Evolutionary conservation across 2,888 invertebrate species (phyloP).

Genomic region (Drepana falcataria): DNA sequence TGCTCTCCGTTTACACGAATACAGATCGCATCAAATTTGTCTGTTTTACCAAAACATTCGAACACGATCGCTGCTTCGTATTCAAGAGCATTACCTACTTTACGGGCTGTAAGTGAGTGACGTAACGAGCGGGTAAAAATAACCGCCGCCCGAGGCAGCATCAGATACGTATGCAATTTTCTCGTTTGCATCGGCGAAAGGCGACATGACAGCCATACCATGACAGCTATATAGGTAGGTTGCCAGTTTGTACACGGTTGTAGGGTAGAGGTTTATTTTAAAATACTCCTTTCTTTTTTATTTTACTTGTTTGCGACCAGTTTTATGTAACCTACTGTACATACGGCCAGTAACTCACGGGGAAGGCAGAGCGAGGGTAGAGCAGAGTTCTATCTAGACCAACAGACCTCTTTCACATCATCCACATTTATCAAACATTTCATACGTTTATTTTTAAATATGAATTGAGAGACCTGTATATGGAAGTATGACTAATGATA

Average conservation of each 20-base stretch:
- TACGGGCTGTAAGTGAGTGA: slow-evolving; percentile 25
- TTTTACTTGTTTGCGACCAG: too few relatives aligned
- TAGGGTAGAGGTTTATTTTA: not conserved
- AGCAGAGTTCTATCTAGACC: too few relatives aligned
- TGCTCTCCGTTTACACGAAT: too few relatives aligned
- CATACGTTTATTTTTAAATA: too few relatives aligned
- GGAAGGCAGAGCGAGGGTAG: too few relatives aligned
- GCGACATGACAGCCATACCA: slow-evolving; percentile 3
- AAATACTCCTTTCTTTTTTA: too few relatives aligned
- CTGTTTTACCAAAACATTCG: not conserved
- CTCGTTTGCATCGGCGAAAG: slow-evolving; percentile 6
- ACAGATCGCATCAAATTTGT: not conserved
- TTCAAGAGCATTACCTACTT: slow-evolving; percentile 25
- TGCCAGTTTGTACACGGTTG: not conserved
- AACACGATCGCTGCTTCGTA: slow-evolving; percentile 10
- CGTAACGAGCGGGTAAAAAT: slow-evolving; percentile 32
- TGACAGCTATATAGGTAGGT: not conserved
- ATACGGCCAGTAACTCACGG: too few relatives aligned
- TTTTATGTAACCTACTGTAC: too few relatives aligned
- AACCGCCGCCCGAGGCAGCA: slow-evolving; percentile 15
- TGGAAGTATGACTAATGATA: too few relatives aligned
- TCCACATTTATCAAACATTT: too few relatives aligned
- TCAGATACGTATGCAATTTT: slow-evolving; percentile 11
- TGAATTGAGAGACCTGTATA: too few relatives aligned
- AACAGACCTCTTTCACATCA: too few relatives aligned